A percentile compares a stretch with the other conserved stretches of the same genome.
phyloP scores from a whole-genome alignment of 2,113 vertebrate genomes.

The Gallinago undulata region DNA sequence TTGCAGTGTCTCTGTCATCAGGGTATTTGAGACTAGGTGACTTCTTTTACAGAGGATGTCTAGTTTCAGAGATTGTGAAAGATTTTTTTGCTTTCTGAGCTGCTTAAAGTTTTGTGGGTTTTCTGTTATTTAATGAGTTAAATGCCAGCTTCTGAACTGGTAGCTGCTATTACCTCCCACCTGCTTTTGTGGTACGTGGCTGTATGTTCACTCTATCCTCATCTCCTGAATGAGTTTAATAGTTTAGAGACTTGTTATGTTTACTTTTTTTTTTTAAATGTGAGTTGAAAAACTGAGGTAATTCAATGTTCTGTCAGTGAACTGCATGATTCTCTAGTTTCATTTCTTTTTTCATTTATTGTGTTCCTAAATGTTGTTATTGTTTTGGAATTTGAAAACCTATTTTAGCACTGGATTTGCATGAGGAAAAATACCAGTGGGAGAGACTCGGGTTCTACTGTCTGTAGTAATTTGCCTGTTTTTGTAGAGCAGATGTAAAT shows the following conservation, averaged over 20 bases:
- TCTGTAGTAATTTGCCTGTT: background rate
- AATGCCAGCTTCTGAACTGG: background rate
- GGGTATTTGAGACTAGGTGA: background rate
- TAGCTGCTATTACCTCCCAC: background rate
- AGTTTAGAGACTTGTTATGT: background rate
- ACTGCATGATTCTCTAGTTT: background rate
- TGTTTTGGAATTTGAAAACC: conserved; percentile 6
- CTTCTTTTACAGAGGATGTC: background rate
- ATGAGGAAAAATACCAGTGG: background rate
- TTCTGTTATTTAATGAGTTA: background rate
- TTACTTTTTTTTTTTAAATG: background rate
- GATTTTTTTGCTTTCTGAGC: background rate
- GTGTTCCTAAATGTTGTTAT: background rate
- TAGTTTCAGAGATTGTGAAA: background rate
- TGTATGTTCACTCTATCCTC: background rate
- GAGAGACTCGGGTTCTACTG: background rate
- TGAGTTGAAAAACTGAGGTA: background rate
- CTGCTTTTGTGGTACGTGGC: background rate
- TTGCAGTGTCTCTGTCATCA: background rate
- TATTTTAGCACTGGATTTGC: background rate
- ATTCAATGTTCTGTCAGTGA: background rate
- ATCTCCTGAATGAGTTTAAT: background rate
- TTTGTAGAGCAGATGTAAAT: background rate
- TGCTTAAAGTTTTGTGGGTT: background rate
- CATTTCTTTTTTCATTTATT: background rate